Percentiles rank a stretch among this genome's conserved stretches.
Conservation (phyloP, 2,113 vertebrate genomes). For the Amblyopsis rosae region DNA sequence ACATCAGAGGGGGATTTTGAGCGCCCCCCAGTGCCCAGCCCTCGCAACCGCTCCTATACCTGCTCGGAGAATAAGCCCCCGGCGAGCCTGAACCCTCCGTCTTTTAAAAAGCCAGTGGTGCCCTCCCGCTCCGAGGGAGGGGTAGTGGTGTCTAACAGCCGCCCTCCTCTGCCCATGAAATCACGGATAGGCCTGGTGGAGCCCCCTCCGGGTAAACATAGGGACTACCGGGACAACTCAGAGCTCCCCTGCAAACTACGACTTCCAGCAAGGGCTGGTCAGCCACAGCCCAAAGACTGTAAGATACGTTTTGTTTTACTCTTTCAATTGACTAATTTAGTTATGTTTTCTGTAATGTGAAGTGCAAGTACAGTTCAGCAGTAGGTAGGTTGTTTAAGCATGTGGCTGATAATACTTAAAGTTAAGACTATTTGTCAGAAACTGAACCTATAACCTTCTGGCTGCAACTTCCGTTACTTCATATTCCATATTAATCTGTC, state of each 20-base stretch:
- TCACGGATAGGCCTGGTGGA: conserved; percentile 76
- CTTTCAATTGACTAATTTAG: background rate
- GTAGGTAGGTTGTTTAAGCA: no score
- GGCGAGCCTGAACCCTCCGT: conserved; percentile 32
- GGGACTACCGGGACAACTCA: conserved; percentile 85
- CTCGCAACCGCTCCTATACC: conserved; percentile 86
- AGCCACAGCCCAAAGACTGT: conserved; percentile 63
- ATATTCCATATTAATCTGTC: no score
- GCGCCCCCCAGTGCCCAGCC: conserved; percentile 74
- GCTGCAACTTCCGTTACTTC: no score
- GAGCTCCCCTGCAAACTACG: conserved; percentile 80
- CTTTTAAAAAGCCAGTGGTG: conserved; percentile 81
- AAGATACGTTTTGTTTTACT: conserved; percentile 13
- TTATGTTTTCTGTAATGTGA: background rate
- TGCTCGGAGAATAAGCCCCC: conserved; percentile 77
- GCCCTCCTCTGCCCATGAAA: conserved; percentile 87
- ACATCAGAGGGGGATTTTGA: conserved; percentile 74
- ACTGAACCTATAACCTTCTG: no score
- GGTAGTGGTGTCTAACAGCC: conserved; percentile 54
- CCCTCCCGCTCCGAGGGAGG: conserved; percentile 82
- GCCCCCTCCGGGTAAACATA: conserved; percentile 75
- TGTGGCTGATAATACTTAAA: no score
- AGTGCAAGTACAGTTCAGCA: background rate
- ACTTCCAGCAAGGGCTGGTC: conserved; percentile 59
- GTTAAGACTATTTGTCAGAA: no score